Base-by-base conservation (phyloP, 2,797 vertebrate species). In the Pseudopleuronectes americanus region DNA sequence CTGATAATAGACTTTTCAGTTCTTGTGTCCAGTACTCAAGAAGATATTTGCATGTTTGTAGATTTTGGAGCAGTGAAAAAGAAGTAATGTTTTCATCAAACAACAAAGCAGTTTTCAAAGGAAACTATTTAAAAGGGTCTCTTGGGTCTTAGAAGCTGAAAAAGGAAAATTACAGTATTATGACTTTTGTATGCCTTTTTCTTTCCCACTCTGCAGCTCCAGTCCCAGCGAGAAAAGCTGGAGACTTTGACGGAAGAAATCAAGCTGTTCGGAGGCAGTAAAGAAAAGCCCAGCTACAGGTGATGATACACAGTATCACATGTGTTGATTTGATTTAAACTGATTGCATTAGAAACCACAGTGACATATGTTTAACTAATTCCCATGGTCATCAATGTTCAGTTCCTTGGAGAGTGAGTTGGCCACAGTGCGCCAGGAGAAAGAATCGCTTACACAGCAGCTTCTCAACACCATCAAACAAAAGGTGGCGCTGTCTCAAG, bases 381-480 rank as follows among this genome's bases (percentile, higher is more conserved):
- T 17, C n/a, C 63, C 6, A 12, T 28, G 31, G 8, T 33, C 31
- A 13, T 63, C 1, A 22, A n/a, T 47, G n/a, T 57, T 2, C 66
- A 95, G 95, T 51, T 83, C 45, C 23, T 78, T 95, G 58, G 93
- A 95, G 81, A 87, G 74, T 7, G 92, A 95, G 57, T 17, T 94
- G 52, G 41, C 64, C 19, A 73, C 26, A 1, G 86, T 90, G 24
- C 75, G 56, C 0, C 89, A 92, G 61, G 95, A 95, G 77, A 94
- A 94, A 64, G 95, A 95, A n/a, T 83, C 90, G 0, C 90, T 95
- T 10, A 95, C 90, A 58, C 92, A 94, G 72, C 95, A 95, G 87
- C 94, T 95, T 57, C 86, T 95, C 61, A 94, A 95, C 84, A 95
- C 94, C 49, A 94, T 95, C 84, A 78, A 90, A 84, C 95, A 95